Evolutionary conservation across 2,113 vertebrate genomes (phyloP).

Genomic region (Phalacrocorax aristotelis): DNA sequence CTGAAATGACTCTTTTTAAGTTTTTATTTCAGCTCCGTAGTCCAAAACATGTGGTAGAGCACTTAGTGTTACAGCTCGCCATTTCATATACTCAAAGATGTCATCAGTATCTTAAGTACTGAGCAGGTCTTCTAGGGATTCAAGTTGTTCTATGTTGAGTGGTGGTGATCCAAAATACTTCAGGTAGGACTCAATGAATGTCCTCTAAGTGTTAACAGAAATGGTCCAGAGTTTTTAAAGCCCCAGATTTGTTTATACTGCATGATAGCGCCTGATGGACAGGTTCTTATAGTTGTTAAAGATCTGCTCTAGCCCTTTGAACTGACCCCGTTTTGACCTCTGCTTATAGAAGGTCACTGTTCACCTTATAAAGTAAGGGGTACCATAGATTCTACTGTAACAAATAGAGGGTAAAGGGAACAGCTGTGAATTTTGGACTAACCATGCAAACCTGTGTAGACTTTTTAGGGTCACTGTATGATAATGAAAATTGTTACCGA

Average conservation of each 20-base stretch:
- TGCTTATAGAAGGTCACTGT: constrained; percentile 73
- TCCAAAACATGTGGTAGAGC: not conserved
- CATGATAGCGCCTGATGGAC: constrained; percentile 73
- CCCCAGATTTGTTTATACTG: constrained; percentile 76
- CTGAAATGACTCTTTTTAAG: not conserved
- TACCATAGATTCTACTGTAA: constrained; percentile 77
- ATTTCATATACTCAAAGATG: constrained; percentile 6
- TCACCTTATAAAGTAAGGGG: constrained; percentile 73
- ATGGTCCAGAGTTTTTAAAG: constrained; percentile 74
- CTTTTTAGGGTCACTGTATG: constrained; percentile 94
- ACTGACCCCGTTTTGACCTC: constrained; percentile 83
- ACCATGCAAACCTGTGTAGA: constrained; percentile 80
- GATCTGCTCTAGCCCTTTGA: constrained; percentile 73
- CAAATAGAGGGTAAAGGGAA: constrained; percentile 80
- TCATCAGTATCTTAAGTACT: not conserved
- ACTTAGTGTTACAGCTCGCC: not conserved
- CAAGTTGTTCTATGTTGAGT: constrained; percentile 48
- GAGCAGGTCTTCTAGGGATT: constrained; percentile 61
- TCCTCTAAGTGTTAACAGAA: constrained; percentile 78
- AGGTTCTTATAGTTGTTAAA: constrained; percentile 83
- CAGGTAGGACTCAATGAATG: constrained; percentile 64
- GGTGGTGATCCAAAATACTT: constrained; percentile 57
- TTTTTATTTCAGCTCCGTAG: constrained; percentile 21
- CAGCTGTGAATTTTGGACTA: constrained; percentile 87
- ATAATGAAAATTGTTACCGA: constrained; percentile 99